These are phyloP conservation scores for Tenualosa thibaudeaui DNA, from an alignment of 2,797 vertebrate genomes.

Conservation along the genomic window DNA sequence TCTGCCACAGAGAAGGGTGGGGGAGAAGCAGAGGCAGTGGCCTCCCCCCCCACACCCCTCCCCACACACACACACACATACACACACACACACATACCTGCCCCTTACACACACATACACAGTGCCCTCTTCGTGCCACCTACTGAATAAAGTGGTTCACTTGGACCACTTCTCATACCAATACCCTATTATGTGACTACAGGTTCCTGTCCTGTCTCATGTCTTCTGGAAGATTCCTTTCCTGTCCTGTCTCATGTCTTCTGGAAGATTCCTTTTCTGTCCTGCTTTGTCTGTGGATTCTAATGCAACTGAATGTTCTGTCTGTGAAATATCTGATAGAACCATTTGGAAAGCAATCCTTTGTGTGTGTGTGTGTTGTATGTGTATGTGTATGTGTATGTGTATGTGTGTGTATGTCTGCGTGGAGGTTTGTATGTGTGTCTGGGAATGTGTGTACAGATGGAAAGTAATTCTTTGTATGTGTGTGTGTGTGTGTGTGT, in stretches of 20 bases:
- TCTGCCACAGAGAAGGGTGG: neutral
- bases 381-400: slow-evolving; percentile 26
- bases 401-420: neutral
- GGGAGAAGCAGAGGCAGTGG: too few species aligned
- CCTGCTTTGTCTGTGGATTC: slow-evolving; percentile 35
- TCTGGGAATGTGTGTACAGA: neutral
- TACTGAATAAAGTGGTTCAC: slow-evolving; percentile 23
- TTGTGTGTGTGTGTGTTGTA: neutral
- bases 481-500: neutral
- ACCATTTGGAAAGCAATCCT: neutral
- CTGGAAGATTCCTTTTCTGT: slow-evolving; percentile 35
- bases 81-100: neutral
- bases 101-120: neutral
- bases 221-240: slow-evolving; percentile 40
- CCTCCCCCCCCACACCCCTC: too few species aligned
- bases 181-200: neutral
- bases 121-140: slow-evolving; percentile 18
- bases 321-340: slow-evolving; percentile 26
- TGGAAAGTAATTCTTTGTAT: neutral
- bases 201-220: slow-evolving; percentile 34
- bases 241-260: slow-evolving; percentile 32
- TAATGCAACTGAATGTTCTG: slow-evolving; percentile 39
- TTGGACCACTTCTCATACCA: neutral
- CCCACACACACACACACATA: too few species aligned
- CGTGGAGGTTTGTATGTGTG: slow-evolving; percentile 37